phyloP scores from a whole-genome alignment of 1,140 invertebrate genomes.

The Eumeta japonica region DNA sequence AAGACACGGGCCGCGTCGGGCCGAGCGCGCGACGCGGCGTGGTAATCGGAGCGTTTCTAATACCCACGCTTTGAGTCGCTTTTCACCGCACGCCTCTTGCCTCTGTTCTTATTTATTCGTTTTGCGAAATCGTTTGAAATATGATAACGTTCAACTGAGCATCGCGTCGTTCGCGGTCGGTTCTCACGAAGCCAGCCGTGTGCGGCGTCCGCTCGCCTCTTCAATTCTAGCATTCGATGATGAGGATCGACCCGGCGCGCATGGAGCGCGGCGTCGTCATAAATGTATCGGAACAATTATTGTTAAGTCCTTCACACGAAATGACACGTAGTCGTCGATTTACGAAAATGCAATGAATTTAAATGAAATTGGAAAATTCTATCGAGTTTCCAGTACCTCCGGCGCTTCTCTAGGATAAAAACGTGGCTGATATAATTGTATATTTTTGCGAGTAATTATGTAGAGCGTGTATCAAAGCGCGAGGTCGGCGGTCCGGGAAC shows the following conservation, averaged over 20 bases:
- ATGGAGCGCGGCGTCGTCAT: background rate
- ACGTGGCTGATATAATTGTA: too few species aligned
- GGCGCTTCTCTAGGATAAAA: too few species aligned
- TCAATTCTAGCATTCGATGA: slow-evolving; percentile 36
- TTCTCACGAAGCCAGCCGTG: slow-evolving; percentile 50
- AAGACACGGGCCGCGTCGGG: slow-evolving; percentile 5
- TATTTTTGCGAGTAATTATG: slow-evolving; percentile 54
- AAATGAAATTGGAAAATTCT: slow-evolving; percentile 38
- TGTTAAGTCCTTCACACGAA: too few species aligned
- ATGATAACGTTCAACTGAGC: slow-evolving; percentile 49
- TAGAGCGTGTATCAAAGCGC: slow-evolving; percentile 33
- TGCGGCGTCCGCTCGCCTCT: slow-evolving; percentile 23
- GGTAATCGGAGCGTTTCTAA: slow-evolving; percentile 57
- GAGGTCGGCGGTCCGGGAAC: slow-evolving; percentile 11
- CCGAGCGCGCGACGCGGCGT: slow-evolving; percentile 24
- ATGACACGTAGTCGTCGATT: too few species aligned
- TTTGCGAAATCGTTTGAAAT: slow-evolving; percentile 57
- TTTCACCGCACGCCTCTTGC: slow-evolving; percentile 55
- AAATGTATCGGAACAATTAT: too few species aligned
- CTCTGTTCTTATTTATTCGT: slow-evolving; percentile 53
- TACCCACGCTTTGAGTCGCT: slow-evolving; percentile 53
- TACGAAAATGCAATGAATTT: too few species aligned
- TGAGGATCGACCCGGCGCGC: slow-evolving; percentile 18
- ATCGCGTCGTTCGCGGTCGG: slow-evolving; percentile 25
- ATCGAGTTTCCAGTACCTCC: too few species aligned